Evolutionary conservation across 2,888 invertebrate genomes (phyloP).

Genomic region (Drosophila kuntzei): DNA sequence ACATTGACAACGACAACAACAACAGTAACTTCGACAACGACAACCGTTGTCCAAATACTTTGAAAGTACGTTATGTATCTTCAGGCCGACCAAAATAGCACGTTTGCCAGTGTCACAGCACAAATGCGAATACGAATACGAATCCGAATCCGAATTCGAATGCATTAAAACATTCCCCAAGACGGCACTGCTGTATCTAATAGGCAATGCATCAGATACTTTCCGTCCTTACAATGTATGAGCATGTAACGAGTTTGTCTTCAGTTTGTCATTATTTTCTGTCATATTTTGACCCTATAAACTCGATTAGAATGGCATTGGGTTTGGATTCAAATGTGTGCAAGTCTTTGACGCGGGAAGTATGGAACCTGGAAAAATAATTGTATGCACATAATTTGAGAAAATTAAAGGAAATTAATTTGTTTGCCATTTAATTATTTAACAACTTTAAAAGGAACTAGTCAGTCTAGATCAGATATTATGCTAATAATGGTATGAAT

Average conservation of each 20-base stretch:
- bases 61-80: slow-evolving; percentile 44
- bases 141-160: slow-evolving; percentile 17
- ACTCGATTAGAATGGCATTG: background rate
- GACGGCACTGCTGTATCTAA: slow-evolving; percentile 15
- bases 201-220: slow-evolving; percentile 20
- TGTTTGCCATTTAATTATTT: too few species aligned
- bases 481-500: too few species aligned
- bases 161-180: slow-evolving; percentile 23
- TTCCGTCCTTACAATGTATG: slow-evolving; percentile 1
- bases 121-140: slow-evolving; percentile 13
- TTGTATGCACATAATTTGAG: too few species aligned
- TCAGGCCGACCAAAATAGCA: slow-evolving; percentile 37
- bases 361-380: background rate
- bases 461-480: too few species aligned
- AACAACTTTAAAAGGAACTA: too few species aligned
- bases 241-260: background rate
- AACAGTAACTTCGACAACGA: slow-evolving; percentile 12
- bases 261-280: background rate
- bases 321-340: background rate
- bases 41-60: slow-evolving; percentile 55
- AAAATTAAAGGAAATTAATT: too few species aligned
- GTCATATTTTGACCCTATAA: slow-evolving; percentile 5
- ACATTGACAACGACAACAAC: slow-evolving; percentile 17
- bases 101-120: slow-evolving; percentile 31
- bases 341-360: background rate